Percentiles rank a stretch among this genome's conserved stretches.
phyloP scores from a whole-genome alignment of 2,888 invertebrate species.

The Creontiades dilutus region DNA sequence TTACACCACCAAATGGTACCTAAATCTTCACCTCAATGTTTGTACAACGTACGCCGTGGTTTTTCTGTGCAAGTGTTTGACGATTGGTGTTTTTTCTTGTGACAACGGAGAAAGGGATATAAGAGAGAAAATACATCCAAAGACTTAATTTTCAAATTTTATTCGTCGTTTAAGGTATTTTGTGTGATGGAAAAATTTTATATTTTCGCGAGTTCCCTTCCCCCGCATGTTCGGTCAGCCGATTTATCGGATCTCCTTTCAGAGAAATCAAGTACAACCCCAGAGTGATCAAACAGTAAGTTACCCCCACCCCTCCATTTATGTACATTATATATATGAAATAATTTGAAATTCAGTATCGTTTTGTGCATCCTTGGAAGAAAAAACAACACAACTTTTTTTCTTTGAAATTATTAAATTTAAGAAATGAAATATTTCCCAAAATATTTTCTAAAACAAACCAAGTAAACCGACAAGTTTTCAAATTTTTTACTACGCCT shows the following conservation, averaged over 20 bases:
- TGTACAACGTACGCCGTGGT: not conserved
- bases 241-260: not conserved
- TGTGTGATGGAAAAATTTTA: not conserved
- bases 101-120: not conserved
- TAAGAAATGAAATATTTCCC: not conserved
- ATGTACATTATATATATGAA: not conserved
- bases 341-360: not conserved
- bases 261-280: not conserved
- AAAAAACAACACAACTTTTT: not conserved
- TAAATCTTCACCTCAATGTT: no score
- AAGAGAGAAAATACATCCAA: conserved; percentile 7
- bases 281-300: not conserved
- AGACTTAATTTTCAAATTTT: conserved; percentile 38
- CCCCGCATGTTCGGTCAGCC: no score
- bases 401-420: not conserved
- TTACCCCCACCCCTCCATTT: conserved; percentile 8
- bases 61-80: not conserved
- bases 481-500: conserved; percentile 50
- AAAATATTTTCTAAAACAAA: conserved; percentile 36
- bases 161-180: conserved; percentile 17
- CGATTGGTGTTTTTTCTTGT: conserved; percentile 9
- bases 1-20: not conserved
- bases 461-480: conserved; percentile 46
- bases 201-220: not conserved
- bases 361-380: not conserved